These are phyloP conservation scores for Esox niger DNA, from an alignment of 2,113 vertebrate genomes.

Conservation along the genomic window DNA sequence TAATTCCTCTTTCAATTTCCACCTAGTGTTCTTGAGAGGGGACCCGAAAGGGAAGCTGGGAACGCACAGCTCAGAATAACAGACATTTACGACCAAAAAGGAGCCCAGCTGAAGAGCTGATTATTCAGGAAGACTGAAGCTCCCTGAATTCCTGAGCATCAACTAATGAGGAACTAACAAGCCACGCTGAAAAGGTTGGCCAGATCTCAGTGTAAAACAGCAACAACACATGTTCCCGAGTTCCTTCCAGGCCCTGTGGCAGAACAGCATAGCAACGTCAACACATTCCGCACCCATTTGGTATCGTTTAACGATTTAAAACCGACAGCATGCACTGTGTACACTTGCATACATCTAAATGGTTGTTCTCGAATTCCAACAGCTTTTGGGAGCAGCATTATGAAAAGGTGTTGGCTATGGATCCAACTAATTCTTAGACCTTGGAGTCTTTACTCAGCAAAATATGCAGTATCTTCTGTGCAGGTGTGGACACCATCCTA, in stretches of 20 bases:
- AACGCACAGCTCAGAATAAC: slow-evolving; percentile 7
- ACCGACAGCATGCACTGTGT: slow-evolving; percentile 11
- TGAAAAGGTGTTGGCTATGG: no score
- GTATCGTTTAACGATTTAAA: slow-evolving; percentile 26
- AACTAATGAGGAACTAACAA: slow-evolving; percentile 14
- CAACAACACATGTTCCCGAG: background rate
- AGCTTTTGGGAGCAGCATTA: no score
- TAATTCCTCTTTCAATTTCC: slow-evolving; percentile 19
- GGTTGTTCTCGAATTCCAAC: no score
- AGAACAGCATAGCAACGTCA: slow-evolving; percentile 3
- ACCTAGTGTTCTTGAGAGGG: background rate
- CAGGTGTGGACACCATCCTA: no score
- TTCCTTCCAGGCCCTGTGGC: background rate
- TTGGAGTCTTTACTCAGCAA: no score
- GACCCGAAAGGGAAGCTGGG: slow-evolving; percentile 3
- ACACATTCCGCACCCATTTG: slow-evolving; percentile 35
- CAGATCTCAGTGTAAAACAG: background rate
- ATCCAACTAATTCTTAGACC: no score
- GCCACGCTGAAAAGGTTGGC: background rate
- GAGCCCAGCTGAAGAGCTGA: slow-evolving; percentile 12
- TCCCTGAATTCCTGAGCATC: slow-evolving; percentile 7
- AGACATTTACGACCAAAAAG: slow-evolving; percentile 41
- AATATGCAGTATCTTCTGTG: no score
- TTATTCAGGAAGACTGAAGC: slow-evolving; percentile 14
- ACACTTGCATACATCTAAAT: background rate